Base-by-base conservation (phyloP, 2,113 vertebrate genomes). In the Nesoenas mayeri region DNA sequence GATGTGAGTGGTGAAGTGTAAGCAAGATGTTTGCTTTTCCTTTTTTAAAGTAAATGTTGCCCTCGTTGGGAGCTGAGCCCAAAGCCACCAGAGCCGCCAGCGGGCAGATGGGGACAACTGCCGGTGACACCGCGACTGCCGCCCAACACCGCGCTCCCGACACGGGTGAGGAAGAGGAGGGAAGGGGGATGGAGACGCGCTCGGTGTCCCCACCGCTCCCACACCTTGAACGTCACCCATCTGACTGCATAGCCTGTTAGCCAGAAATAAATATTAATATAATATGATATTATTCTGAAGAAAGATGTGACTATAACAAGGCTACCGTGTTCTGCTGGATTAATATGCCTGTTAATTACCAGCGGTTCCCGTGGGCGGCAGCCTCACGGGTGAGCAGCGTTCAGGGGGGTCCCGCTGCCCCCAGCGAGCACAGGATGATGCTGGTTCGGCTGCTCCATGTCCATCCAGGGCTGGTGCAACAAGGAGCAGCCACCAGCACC, bases 241-340 rank as follows among this genome's bases (percentile, higher is more conserved):
- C 83, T 96, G 93, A 94, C 96, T 94, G 81, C 62, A 5, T 79
- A 93, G 86, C 62, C 85, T 89, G 91, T 97, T 92, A 95, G 91
- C 1, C 47, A 96, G 95, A 96, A 97, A 96, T 96, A 96, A 96
- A 96, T 96, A 96, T 93, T 95, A 96, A 97, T 96, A 96, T 88
- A 96, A 96, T 93, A 53, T 0, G 85, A 93, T 92, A 95, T 91
- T 94, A 94, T 95, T 93, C 94, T 85, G 96, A 96, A 85, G 94
- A 72, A 93, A 96, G 96, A 97, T 96, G 96, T 90, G 92, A 94
- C 69, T 95, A 77, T 96, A 95, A 96, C 87, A 93, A 96, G 92
- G 85, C 91, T 78, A 65, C 51, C 15, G 77, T n/a, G 72, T 94
- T 84, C 31, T 53, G 22, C 50, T 10, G 95, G 91, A 95, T 95